Evolutionary conservation across 1,140 invertebrate species (phyloP), one percentile per base, ranked within the genome.

Genomic region (Homalodisca vitripennis): DNA sequence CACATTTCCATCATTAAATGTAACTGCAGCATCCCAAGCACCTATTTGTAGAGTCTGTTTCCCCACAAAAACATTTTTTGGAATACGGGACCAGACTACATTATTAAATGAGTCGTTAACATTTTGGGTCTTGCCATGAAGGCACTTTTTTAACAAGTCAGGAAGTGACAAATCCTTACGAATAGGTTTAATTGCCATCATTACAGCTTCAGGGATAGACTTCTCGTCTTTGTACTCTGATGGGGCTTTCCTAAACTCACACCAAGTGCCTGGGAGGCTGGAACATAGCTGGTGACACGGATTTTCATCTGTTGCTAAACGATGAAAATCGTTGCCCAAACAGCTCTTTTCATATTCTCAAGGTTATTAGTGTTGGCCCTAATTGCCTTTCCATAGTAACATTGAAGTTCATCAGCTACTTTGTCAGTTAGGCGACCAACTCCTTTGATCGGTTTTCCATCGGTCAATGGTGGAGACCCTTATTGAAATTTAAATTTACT

Each of bases 241-340:
- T 73, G 72, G 73, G 26, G 64, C 34, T 30, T 31, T 74, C 3
- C 20, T 73, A 72, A 71, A 79, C 32, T 70, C 66, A 53, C 76
- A 78, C 76, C 74, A 79, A 1, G 69, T 72, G 34, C 75, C 73
- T 63, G 34, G 30, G 17, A 53, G 55, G 48, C 55, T 32, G 51
- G 74, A 71, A 66, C 76, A 77, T 48, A 74, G 69, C 26, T 67
- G 31, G 69, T 77, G 77, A 27, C 69, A 47, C 13, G 75, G 77
- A 32, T 76, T 72, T 46, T 74, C 68, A 62, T 78, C 74, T 46
- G 76, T 77, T 31, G 76, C 79, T 47, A 68, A 67, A 20, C 74
- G 71, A 66, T 80, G 77, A 70, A 75, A 74, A 67, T 77, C 26
- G 74, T 76, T 67, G 74, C 75, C 77, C 73, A 76, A n/a, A 79